Evolutionary conservation across 2,888 invertebrate genomes (phyloP), one percentile per base, ranked within the genome.

Genomic region (Gymnoscelis rufifasciata): DNA sequence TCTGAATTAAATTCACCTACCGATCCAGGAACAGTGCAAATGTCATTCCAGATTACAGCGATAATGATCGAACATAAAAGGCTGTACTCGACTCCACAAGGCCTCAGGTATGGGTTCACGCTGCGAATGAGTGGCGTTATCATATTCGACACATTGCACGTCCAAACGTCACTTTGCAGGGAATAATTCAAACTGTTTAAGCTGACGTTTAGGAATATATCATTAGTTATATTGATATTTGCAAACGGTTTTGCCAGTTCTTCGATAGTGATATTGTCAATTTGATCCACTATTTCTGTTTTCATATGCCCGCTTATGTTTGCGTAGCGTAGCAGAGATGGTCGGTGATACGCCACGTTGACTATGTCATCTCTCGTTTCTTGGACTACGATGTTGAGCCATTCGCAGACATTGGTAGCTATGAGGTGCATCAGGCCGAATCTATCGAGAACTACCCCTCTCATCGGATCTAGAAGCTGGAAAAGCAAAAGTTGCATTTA

Each of bases 351-450:
- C 0, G 87, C 84, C 23, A 88, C 78, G 1, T 78, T 68, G 12
- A 92, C 89, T 46, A 96, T 94, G 72, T 96, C 96, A 67, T 96
- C 95, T 68, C 94, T 93, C 1, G 96, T 96, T 73, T 97, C 96
- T 71, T 94, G 93, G 8, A 96, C 93, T 15, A 97, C 89, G 1
- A 96, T 94, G 71, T 94, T 93, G 4, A 97, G 82, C 97, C 97
- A 97, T 64, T 97, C 96, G 79, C 97, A 97, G 7, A 97, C 84
- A 73, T 97, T 97, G 8, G 97, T 96, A 1, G 96, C 97, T 52
- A 97, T 92, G 89, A 96, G 90, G 73, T 98, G 97, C 97, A 97
- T 97, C 8, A 97, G 88, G 0, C 97, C 97, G 61, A 97, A 95
- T 59, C 96, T 91, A n/a, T 87, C 84, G 2, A 88, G 57, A 0